Conservation (phyloP, 2,797 vertebrate genomes). For the Philypnodon macrostomus region DNA sequence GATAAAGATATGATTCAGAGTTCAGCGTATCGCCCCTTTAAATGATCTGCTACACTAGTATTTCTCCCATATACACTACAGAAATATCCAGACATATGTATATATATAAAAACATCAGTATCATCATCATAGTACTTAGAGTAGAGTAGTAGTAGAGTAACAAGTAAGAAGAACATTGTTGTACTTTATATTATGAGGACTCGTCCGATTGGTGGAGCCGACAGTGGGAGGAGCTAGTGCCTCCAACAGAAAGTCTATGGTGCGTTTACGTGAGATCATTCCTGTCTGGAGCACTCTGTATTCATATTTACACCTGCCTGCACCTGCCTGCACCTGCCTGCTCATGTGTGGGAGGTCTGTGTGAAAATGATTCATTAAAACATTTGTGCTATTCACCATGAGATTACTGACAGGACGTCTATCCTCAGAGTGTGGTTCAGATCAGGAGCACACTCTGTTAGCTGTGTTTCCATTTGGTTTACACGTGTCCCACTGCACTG, state of each 20-base stretch:
- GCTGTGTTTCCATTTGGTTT: too few relatives aligned
- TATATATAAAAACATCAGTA: constrained; percentile 48
- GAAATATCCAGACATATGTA: constrained; percentile 75
- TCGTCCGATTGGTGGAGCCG: constrained; percentile 58
- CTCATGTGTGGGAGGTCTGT: constrained; percentile 39
- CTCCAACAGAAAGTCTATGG: constrained; percentile 20
- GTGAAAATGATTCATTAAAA: constrained; percentile 59
- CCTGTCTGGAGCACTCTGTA: constrained; percentile 22
- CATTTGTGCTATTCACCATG: constrained; percentile 54
- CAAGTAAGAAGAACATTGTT: constrained; percentile 81
- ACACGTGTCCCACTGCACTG: too few relatives aligned
- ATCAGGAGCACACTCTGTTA: too few relatives aligned
- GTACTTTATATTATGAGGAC: constrained; percentile 70
- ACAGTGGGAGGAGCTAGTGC: constrained; percentile 51
- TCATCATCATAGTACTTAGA: constrained; percentile 76
- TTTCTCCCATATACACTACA: constrained; percentile 79
- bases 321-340: constrained; percentile 16
- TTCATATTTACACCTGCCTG: constrained; percentile 53
- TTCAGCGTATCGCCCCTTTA: constrained; percentile 49
- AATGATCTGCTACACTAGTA: constrained; percentile 78
- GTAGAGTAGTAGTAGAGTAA: constrained; percentile 81
- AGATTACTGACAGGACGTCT: not conserved
- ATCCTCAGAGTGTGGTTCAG: not conserved
- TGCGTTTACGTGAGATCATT: constrained; percentile 28
- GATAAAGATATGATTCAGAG: constrained; percentile 46